Base-by-base conservation (phyloP, 2,888 invertebrate species). In the Ormia ochracea region DNA sequence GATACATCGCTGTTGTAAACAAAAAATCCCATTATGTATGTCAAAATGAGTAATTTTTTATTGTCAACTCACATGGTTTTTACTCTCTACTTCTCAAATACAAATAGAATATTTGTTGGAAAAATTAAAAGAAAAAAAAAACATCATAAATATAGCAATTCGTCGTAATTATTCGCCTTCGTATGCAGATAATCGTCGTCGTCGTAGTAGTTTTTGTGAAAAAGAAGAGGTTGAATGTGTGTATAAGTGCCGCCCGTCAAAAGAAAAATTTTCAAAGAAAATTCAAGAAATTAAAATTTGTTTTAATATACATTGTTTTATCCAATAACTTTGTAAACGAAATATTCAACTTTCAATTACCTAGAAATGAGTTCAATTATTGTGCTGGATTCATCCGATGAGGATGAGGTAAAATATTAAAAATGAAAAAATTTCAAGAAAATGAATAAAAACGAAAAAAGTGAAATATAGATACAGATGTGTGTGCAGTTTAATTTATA, bases 361-460 rank as follows among this genome's bases (percentile, higher is more conserved):
- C 12, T 38, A 14, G 38, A 80, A 83, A 87, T 88, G 87, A 87
- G 86, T 83, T 86, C 88, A 73, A 86, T 88, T 83, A 88, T 89
- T 83, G 87, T 87, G 78, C 85, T 89, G 84, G 89, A 89, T 85
- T 87, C 88, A 65, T 88, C 89, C 68, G 90, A 90, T 78, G 90
- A 90, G 83, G 90, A 89, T 83, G 90, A 90, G 88, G 89, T 89
- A 88, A 88, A 85, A 82, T 43, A 48, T 61, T 26, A 54, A 52
- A 74, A 72, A 41, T 72, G 61, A 74, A 75, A 72, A 76, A 78
- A 69, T 33, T 56, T 74, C 45, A 65, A 74, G 69, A 74, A 78
- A 66, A 74, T 41, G 65, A 58, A 74, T 28, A 48, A 58, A 80
- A 78, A 73, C 33, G 43, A 68, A 76, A 75, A 72, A 65, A 75